phyloP scores from a whole-genome alignment of 2,888 invertebrate genomes.

The Iselma pallidipennis region DNA sequence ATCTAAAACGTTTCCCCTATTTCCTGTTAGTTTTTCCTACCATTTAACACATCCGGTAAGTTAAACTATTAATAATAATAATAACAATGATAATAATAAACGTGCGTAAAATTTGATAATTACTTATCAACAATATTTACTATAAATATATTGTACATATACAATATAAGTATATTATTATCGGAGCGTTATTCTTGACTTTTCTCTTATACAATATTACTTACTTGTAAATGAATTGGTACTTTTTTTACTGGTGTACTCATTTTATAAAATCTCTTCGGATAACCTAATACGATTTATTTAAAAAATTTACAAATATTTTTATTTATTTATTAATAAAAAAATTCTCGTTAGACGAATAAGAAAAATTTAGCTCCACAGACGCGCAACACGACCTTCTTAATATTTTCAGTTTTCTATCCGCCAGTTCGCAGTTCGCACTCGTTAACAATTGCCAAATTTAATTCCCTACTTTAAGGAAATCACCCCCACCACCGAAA shows the following conservation, averaged over 20 bases:
- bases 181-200: not conserved
- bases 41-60: not conserved
- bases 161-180: too few relatives aligned
- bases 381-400: not conserved
- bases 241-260: conserved; percentile 91
- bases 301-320: too few relatives aligned
- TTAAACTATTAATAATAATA: not conserved
- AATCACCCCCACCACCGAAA: too few relatives aligned
- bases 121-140: not conserved
- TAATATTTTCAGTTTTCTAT: not conserved
- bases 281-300: too few relatives aligned
- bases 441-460: not conserved
- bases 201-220: conserved; percentile 35
- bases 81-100: too few relatives aligned
- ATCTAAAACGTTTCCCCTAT: not conserved
- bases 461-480: not conserved
- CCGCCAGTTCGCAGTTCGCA: not conserved
- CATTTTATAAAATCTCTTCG: conserved; percentile 53
- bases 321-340: not conserved
- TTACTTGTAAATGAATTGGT: conserved; percentile 91
- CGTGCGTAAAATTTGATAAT: not conserved
- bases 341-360: not conserved
- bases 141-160: too few relatives aligned
- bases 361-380: not conserved
- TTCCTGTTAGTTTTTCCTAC: not conserved